Base-by-base conservation (phyloP, 2,888 invertebrate species). In the Agapostemon virescens region DNA sequence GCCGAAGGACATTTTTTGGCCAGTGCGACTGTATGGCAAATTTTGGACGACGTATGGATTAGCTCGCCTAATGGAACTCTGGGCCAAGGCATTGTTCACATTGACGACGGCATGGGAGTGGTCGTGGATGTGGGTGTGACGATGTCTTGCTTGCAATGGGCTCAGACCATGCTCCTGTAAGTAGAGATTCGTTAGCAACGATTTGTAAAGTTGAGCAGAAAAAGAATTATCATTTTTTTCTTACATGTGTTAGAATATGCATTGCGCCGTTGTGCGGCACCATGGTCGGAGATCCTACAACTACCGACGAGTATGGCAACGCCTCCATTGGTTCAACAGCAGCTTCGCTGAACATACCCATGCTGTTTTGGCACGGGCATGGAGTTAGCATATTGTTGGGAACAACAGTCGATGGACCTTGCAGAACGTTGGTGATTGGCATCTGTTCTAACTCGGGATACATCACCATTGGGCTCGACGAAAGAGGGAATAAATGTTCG, bases 301-400 rank as follows among this genome's bases (percentile, higher is more conserved):
- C n/a, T 0, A 1, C 0, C 3, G 69, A 30, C 7, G 69, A n/a
- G 15, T 73, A 80, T 1, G 69, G 33, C 20, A 79, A 2, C 58
- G 58, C 64, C 17, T 42, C 17, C 33, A 52, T 26, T 7, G 81
- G 23, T 15, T 80, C 58, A 9, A 80, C 4, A 1, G 38, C n/a
- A 7, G 69, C 11, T 9, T 74, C 42, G 6, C n/a, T 23, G n/a
- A 58, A 20, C 15, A 33, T 6, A 3, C 36, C 66, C 40, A 72
- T 13, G 23, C 72, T 77, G 0, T 61, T 67, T 17, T 69, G 68
- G 9, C 81, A 81, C 30, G 68, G 36, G 45, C 81, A 81, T 1
- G 66, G 45, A 4, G 15, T 63, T 13, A 77, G 13, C 17, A 40
- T 4, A 33, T 74, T 73, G 7, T 1, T 36, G 17, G 67, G 73